phyloP scores from a whole-genome alignment of 2,113 vertebrate genomes.

The Clupea harengus region DNA sequence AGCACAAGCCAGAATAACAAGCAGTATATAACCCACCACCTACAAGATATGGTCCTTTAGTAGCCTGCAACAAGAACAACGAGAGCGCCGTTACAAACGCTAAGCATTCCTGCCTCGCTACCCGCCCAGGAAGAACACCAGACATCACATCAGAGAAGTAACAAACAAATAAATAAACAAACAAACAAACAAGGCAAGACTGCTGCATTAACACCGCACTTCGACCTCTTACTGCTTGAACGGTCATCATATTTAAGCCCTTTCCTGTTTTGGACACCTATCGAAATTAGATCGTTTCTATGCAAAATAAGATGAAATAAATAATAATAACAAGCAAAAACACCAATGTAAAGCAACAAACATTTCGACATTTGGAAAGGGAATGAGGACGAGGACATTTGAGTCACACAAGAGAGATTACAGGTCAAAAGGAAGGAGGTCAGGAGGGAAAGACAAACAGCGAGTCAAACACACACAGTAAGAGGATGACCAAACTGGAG shows the following conservation, averaged over 20 bases:
- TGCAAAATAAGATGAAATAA: neutral
- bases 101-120: neutral
- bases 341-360: neutral
- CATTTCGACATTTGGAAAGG: neutral
- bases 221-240: too few relatives aligned
- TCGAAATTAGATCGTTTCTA: neutral
- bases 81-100: constrained; percentile 37
- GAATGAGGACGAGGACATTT: neutral
- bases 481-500: neutral
- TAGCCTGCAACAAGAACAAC: constrained; percentile 61
- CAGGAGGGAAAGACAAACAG: neutral
- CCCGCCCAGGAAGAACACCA: neutral
- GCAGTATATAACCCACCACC: constrained; percentile 65
- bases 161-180: neutral
- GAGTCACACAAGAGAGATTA: neutral
- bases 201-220: neutral
- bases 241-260: neutral
- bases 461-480: neutral
- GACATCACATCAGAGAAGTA: neutral
- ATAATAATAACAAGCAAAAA: neutral
- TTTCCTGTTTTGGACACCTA: neutral
- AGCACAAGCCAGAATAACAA: constrained; percentile 32
- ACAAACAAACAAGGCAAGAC: neutral
- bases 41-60: constrained; percentile 74
- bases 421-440: neutral